A percentile compares a stretch with the other conserved stretches of the same genome.
Evolutionary conservation across 2,797 vertebrate species (phyloP).

Genomic region (Diplodus puntazzo): DNA sequence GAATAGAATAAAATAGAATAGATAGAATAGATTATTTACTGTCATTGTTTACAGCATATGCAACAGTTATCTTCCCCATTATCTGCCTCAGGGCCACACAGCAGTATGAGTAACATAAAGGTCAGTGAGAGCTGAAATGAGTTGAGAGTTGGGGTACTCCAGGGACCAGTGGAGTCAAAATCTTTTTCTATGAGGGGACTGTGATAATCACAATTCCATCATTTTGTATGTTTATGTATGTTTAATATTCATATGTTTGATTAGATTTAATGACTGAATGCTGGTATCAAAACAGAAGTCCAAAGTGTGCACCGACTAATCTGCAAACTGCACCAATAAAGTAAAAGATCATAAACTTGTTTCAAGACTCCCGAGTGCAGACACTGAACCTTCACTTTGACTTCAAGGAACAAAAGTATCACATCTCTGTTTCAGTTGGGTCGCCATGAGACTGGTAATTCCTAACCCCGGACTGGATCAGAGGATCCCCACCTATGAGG

Average conservation of each 20-base stretch:
- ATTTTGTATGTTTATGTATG: no score
- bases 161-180: no score
- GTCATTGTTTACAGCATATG: constrained; percentile 60
- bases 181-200: no score
- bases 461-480: constrained; percentile 70
- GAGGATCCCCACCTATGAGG: constrained; percentile 68
- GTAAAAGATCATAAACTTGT: constrained; percentile 46
- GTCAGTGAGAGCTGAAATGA: no score
- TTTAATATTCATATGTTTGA: no score
- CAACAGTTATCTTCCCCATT: constrained; percentile 95
- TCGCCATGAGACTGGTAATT: constrained; percentile 66
- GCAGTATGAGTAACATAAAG: neutral
- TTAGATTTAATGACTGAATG: neutral
- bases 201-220: no score
- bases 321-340: constrained; percentile 30
- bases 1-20: no score
- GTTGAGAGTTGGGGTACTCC: no score
- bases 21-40: no score
- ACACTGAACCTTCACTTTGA: constrained; percentile 9
- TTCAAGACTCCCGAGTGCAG: neutral
- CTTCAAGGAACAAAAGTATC: neutral
- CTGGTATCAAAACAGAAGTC: constrained; percentile 22
- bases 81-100: constrained; percentile 95
- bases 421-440: constrained; percentile 13
- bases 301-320: constrained; percentile 25